These are phyloP conservation scores for Dione juno DNA, from an alignment of 2,888 invertebrate species.

Conservation along the genomic window DNA sequence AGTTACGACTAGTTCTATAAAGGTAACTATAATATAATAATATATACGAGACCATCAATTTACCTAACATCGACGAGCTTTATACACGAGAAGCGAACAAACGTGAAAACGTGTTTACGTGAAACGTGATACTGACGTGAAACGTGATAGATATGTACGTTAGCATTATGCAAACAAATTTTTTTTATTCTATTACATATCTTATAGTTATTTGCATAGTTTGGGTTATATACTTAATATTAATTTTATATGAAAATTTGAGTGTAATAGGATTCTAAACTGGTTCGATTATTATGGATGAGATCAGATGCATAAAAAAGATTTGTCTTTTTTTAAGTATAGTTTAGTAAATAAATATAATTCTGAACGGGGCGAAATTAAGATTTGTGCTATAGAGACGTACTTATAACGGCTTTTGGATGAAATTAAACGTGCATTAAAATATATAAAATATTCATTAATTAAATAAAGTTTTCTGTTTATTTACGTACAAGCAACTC, in stretches of 20 bases:
- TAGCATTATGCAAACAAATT: conserved; percentile 18
- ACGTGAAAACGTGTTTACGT: conserved; percentile 20
- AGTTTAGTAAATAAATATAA: not conserved
- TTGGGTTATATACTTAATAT: not conserved
- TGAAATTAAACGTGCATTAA: conserved; percentile 9
- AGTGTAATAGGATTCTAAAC: not conserved
- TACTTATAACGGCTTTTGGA: conserved; percentile 8
- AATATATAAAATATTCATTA: not conserved
- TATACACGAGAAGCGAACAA: conserved; percentile 22
- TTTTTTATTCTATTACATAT: not conserved
- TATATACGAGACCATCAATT: conserved; percentile 55
- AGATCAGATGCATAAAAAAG: too few species aligned
- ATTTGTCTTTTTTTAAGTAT: too few species aligned
- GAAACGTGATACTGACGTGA: conserved; percentile 6
- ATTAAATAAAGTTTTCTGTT: not conserved
- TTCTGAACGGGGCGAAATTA: not conserved
- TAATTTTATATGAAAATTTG: not conserved
- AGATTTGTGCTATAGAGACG: conserved; percentile 23
- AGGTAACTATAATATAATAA: conserved; percentile 62
- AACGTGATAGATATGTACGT: conserved; percentile 25
- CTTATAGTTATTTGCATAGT: not conserved
- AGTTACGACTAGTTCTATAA: conserved; percentile 73
- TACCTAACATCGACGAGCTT: conserved; percentile 41
- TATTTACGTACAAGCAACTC: not conserved
- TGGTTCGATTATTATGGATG: not conserved